Evolutionary conservation across 2,888 invertebrate genomes (phyloP).

Genomic region (Panorpa germanica): DNA sequence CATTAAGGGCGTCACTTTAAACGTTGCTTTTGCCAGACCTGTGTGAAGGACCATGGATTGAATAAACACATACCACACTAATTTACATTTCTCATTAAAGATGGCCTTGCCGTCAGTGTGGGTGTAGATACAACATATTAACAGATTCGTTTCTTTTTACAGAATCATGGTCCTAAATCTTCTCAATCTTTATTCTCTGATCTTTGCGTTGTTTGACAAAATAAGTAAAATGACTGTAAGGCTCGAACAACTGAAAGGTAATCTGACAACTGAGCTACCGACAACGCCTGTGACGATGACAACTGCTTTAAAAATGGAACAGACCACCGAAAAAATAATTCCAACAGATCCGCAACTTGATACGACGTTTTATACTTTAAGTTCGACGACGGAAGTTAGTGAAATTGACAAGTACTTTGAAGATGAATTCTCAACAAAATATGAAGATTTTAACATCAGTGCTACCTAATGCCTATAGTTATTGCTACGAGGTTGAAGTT

Average conservation of each 20-base stretch:
- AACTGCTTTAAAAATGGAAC: constrained; percentile 10
- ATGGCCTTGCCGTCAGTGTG: too few species aligned
- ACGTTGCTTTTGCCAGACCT: too few species aligned
- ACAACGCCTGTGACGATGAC: constrained; percentile 9
- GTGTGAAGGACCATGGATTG: too few species aligned
- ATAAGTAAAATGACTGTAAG: constrained; percentile 56
- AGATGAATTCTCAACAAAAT: too few species aligned
- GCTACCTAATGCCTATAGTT: constrained; percentile 7
- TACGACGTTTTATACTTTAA: too few species aligned
- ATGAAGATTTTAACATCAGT: too few species aligned
- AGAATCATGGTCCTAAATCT: constrained; percentile 91
- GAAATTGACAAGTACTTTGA: too few species aligned
- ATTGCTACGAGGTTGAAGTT: constrained; percentile 15
- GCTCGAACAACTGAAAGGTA: constrained; percentile 31
- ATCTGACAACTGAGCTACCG: constrained; percentile 13
- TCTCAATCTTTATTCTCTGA: constrained; percentile 83
- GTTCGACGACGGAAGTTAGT: too few species aligned
- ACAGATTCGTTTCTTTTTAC: constrained; percentile 25
- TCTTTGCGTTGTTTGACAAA: constrained; percentile 80
- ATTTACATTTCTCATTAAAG: too few species aligned
- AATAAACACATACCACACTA: too few species aligned
- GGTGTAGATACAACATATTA: constrained; percentile 1
- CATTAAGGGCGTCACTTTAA: too few species aligned
- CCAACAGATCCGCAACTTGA: constrained; percentile 5
- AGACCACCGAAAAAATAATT: constrained; percentile 8